Evolutionary conservation across 2,797 vertebrate species (phyloP), one percentile per base, ranked within the genome.

Genomic region (Tiaroga cobitis): DNA sequence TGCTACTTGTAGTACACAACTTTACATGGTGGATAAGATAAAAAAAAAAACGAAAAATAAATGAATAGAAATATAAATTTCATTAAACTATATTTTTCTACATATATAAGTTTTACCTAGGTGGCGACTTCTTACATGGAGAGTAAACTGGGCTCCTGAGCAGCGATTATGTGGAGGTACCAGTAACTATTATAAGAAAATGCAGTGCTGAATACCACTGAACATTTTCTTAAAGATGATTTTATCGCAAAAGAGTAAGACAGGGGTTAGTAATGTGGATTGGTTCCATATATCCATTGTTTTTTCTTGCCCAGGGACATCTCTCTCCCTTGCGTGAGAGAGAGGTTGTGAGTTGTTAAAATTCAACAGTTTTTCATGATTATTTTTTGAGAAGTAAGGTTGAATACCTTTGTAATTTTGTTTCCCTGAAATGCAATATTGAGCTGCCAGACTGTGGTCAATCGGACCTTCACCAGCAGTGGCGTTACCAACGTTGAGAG

Each of bases 1-100:
- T 90, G 88, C 92, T 92, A 87, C 90, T 89, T 87, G 88, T 82
- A 85, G 73, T 88, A 75, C 85, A 91, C 91, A 93, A 93, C 92
- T 91, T 90, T 91, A 91, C 91, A 90, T 92, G 93, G 86, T 93
- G 94, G 90, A 91, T 95, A 93, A 92, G 93, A 94, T 94, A 93
- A 90, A 93, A 69, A 49, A 37, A 93, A 90, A 85, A 10, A 3
- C 93, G 70, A 51, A 56, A 91, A 93, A 90, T 89, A 91, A 87
- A 88, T 84, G 9, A 93, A 93, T 92, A 95, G 91, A 95, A 92
- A 93, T 92, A 92, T 88, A 87, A 84, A 94, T 93, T 91, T 94
- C 94, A 96, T 96, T 94, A 91, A 93, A 90, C 93, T 96, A 95
- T 96, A 96, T 96, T 96, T 96, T 96, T 96, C 94, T 96, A 96